Evolutionary conservation across 2,113 vertebrate genomes (phyloP).

Genomic region (Callocephalon fimbriatum): DNA sequence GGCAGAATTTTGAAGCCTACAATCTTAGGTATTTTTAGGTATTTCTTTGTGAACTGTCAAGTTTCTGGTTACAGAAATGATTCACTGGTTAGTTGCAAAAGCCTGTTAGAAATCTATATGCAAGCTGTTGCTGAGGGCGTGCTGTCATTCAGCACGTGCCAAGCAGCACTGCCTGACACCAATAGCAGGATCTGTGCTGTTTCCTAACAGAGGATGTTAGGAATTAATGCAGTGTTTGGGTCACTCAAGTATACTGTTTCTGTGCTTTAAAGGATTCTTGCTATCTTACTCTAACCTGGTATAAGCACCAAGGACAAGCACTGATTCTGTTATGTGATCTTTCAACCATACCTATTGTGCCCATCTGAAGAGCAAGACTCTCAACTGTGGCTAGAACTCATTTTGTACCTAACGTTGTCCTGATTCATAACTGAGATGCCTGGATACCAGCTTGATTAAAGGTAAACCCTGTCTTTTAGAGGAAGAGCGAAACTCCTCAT

Average conservation of each 20-base stretch:
- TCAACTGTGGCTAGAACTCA: background rate
- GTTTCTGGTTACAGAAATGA: background rate
- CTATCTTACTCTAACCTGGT: background rate
- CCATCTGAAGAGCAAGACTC: background rate
- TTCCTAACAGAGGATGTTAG: background rate
- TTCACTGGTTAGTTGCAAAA: background rate
- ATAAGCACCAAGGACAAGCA: background rate
- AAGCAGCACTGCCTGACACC: background rate
- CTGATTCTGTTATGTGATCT: background rate
- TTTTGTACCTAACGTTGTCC: background rate
- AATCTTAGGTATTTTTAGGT: background rate
- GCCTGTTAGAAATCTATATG: background rate
- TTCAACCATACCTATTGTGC: background rate
- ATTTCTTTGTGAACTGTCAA: background rate
- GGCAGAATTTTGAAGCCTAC: background rate
- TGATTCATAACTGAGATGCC: background rate
- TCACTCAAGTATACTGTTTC: background rate
- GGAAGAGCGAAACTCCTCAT: background rate
- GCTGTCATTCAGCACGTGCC: background rate
- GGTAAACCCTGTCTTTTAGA: background rate
- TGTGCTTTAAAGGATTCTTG: background rate
- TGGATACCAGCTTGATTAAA: background rate
- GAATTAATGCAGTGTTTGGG: background rate
- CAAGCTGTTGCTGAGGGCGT: background rate
- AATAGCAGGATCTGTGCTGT: background rate